Base-by-base conservation (phyloP, 2,888 invertebrate genomes). In the Portevinia maculata region DNA sequence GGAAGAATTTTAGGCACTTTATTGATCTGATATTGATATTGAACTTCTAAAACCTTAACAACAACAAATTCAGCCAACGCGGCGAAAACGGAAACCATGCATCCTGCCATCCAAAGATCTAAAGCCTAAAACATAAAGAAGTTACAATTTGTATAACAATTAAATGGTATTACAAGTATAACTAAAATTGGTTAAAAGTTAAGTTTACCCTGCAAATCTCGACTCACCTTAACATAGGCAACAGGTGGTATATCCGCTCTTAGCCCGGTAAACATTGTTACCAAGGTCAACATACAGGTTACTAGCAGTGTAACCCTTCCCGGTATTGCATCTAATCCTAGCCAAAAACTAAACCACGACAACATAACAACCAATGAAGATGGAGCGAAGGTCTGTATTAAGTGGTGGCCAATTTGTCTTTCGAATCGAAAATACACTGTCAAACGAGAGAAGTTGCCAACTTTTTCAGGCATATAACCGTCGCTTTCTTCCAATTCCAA, bases 291-390 rank as follows among this genome's bases (percentile, higher is more conserved):
- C 94, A 96, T 94, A 88, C 96, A 96, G 8, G 96, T 96, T 15
- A 96, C 96, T 64, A 96, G 91, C 28, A 96, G 90, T 0, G 96
- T 95, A 7, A 96, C 95, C 50, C 96, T 92, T 0, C 96, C 96
- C 1, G 96, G 96, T 59, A 96, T 95, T 0, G 96, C 96, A 87
- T 96, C 96, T 86, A 96, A 90, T 53, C 96, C 96, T 28, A 96
- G 89, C 96, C 96, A 96, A 89, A 96, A 96, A 87, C 96, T 96
- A 88, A 96, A 96, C 96, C 96, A 96, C 2, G 96, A 96, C 6
- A 96, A 89, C 93, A 96, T 94, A 8, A 96, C 96, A 6, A 96
- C 95, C 30, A 96, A 90, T 0, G 95, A 94, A 1, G 96, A 96
- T 0, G 96, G 96, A 0, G 96, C 95, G 88, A 96, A 96, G 6